Evolutionary conservation across 2,113 vertebrate species (phyloP).

Genomic region (Marcusenius ussheri): DNA sequence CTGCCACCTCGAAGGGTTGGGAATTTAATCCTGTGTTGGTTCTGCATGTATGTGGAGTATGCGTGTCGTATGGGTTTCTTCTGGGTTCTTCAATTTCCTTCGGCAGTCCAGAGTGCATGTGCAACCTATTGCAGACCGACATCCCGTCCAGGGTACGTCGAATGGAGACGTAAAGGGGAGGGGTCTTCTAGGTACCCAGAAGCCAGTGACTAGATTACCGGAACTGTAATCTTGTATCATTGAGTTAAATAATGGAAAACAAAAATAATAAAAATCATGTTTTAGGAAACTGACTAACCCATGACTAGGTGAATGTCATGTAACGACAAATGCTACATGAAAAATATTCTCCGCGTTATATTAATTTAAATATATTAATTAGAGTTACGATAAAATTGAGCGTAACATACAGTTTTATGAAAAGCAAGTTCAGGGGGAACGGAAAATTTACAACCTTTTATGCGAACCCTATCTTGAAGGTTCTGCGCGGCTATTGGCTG

Average conservation of each 20-base stretch:
- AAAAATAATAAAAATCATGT: neutral
- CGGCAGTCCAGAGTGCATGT: neutral
- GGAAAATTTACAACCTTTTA: neutral
- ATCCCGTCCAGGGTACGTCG: neutral
- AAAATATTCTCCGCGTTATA: neutral
- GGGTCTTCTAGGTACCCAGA: neutral
- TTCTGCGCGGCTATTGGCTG: neutral
- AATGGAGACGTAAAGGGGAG: neutral
- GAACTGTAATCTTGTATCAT: neutral
- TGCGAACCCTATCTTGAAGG: neutral
- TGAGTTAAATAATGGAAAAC: neutral
- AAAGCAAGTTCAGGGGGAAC: neutral
- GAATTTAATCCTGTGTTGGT: neutral
- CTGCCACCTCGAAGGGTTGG: neutral
- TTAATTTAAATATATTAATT: neutral
- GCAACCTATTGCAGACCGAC: neutral
- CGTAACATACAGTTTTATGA: neutral
- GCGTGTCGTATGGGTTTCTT: neutral
- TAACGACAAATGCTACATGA: neutral
- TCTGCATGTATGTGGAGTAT: neutral
- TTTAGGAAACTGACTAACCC: neutral
- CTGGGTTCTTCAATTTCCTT: neutral
- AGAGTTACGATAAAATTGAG: too few species aligned
- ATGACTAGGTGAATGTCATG: neutral
- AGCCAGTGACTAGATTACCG: neutral